phyloP scores from a whole-genome alignment of 2,888 invertebrate genomes.

The Listrodromus nycthemerus region DNA sequence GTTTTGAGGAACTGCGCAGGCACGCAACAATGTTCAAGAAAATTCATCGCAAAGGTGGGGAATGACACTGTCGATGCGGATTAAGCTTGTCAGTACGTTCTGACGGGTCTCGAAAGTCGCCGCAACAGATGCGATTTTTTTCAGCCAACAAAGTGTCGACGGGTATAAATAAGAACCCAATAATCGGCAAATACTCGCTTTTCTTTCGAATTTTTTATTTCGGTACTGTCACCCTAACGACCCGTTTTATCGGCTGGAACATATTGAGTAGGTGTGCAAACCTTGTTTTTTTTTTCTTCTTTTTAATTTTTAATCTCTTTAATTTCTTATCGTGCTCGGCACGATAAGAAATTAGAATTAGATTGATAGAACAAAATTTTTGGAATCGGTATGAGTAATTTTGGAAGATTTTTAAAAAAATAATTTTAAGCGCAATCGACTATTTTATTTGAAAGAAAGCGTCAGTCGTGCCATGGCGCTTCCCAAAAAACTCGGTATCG shows the following conservation, averaged over 20 bases:
- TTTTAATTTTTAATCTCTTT: no score
- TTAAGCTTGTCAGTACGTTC: slow-evolving; percentile 48
- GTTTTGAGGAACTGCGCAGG: slow-evolving; percentile 55
- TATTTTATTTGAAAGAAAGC: background rate
- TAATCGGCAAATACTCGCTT: slow-evolving; percentile 17
- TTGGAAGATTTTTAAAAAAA: no score
- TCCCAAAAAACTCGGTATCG: slow-evolving; percentile 86
- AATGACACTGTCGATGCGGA: slow-evolving; percentile 62
- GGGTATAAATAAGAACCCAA: background rate
- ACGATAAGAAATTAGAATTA: no score
- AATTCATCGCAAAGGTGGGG: slow-evolving; percentile 62
- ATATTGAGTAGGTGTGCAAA: slow-evolving; percentile 52
- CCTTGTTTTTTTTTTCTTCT: background rate
- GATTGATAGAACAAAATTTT: no score
- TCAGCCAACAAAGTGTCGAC: slow-evolving; percentile 36
- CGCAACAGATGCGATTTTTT: slow-evolving; percentile 56
- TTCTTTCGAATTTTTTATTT: slow-evolving; percentile 21
- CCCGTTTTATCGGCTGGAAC: slow-evolving; percentile 16
- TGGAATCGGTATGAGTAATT: no score
- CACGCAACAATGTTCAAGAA: slow-evolving; percentile 50
- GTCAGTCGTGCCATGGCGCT: slow-evolving; percentile 61
- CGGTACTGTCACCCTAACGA: slow-evolving; percentile 1
- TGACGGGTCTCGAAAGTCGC: slow-evolving; percentile 58
- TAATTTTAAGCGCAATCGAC: background rate
- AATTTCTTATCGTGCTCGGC: background rate